A percentile compares a stretch with the other conserved stretches of the same genome.
Evolutionary conservation across 2,888 invertebrate genomes (phyloP).

Genomic region (Pterostichus niger): DNA sequence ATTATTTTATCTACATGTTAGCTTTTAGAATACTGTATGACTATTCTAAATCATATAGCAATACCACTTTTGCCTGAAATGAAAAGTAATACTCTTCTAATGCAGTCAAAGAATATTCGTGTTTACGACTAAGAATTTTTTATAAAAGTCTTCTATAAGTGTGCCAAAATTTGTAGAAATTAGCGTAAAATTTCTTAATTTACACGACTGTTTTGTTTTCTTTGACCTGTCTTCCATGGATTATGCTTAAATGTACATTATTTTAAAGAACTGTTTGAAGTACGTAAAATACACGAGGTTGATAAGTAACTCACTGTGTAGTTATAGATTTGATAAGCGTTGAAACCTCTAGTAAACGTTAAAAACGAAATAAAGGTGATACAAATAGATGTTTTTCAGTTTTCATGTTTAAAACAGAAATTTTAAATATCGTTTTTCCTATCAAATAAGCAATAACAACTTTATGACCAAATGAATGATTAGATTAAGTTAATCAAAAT

Average conservation of each 20-base stretch:
- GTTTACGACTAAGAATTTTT: constrained; percentile 63
- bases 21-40: constrained; percentile 69
- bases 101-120: constrained; percentile 61
- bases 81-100: constrained; percentile 74
- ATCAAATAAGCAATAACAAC: constrained; percentile 52
- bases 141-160: constrained; percentile 63
- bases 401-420: constrained; percentile 26
- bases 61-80: constrained; percentile 76
- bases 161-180: constrained; percentile 66
- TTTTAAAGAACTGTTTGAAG: constrained; percentile 50
- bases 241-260: constrained; percentile 58
- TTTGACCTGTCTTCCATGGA: constrained; percentile 64
- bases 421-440: constrained; percentile 25
- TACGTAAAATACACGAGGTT: constrained; percentile 54
- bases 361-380: constrained; percentile 50
- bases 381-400: constrained; percentile 35
- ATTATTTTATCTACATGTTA: constrained; percentile 56
- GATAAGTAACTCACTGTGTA: constrained; percentile 53
- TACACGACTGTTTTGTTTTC: constrained; percentile 54
- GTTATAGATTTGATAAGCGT: constrained; percentile 41
- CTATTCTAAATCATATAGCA: constrained; percentile 75
- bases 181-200: constrained; percentile 47
- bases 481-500: constrained; percentile 54
- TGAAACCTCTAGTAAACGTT: constrained; percentile 23
- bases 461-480: constrained; percentile 50